Conservation (phyloP, 2,113 vertebrate genomes). For the Menidia beryllina region DNA sequence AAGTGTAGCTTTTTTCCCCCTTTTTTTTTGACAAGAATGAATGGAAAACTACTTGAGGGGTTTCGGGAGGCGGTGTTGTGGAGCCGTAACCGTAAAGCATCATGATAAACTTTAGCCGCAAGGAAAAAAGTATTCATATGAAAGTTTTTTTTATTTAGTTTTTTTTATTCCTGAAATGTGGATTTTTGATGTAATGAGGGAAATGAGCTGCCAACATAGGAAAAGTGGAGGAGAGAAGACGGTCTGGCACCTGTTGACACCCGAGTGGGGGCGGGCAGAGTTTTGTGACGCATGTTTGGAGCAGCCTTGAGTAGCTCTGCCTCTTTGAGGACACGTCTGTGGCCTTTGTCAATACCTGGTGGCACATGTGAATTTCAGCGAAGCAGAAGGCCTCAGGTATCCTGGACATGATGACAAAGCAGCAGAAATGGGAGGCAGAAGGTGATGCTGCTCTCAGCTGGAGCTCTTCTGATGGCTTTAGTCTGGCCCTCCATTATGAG, state of each 20-base stretch:
- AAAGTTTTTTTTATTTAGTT: conserved; percentile 33
- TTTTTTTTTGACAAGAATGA: conserved; percentile 46
- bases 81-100: conserved; percentile 59
- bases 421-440: conserved; percentile 13
- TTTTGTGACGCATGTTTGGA: conserved; percentile 9
- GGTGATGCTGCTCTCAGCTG: conserved; percentile 30
- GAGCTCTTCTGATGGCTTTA: conserved; percentile 33
- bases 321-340: background rate
- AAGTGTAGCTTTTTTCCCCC: conserved; percentile 47
- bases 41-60: conserved; percentile 52
- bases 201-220: no score
- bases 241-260: conserved; percentile 8
- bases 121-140: conserved; percentile 58
- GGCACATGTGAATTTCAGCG: conserved; percentile 1
- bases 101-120: conserved; percentile 51
- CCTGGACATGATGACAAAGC: conserved; percentile 35
- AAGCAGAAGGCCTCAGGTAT: conserved; percentile 12
- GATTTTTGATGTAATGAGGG: conserved; percentile 31
- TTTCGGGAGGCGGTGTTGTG: conserved; percentile 44
- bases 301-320: background rate
- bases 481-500: conserved; percentile 56
- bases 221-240: conserved; percentile 10
- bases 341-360: conserved; percentile 16
- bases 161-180: background rate
- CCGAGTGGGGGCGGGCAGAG: background rate